These are phyloP conservation scores for Drosophila guanche DNA, from an alignment of 1,140 invertebrate species.

Conservation along the genomic window DNA sequence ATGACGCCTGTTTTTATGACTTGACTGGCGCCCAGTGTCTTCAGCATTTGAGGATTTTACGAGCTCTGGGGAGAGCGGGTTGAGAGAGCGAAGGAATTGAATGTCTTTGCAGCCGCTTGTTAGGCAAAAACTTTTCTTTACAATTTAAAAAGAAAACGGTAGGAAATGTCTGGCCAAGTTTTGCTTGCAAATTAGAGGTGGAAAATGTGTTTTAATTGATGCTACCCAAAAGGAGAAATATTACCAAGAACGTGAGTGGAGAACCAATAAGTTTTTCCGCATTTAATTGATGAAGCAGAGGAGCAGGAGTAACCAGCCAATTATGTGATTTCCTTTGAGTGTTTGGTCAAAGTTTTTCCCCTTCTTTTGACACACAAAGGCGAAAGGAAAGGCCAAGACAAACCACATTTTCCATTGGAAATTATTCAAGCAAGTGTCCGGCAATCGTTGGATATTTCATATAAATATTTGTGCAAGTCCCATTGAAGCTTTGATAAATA, in stretches of 20 bases:
- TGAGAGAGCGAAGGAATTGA: slow-evolving; percentile 9
- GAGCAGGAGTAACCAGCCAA: slow-evolving; percentile 17
- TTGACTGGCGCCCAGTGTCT: slow-evolving; percentile 64
- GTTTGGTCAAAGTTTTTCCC: background rate
- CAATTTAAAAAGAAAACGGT: no score
- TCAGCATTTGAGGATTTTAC: slow-evolving; percentile 56
- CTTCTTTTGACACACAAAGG: slow-evolving; percentile 1
- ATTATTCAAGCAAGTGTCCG: background rate
- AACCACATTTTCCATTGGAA: no score
- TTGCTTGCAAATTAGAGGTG: slow-evolving; percentile 50
- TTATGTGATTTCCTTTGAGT: slow-evolving; percentile 42
- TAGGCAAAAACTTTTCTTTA: slow-evolving; percentile 45
- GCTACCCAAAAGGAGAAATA: slow-evolving; percentile 26
- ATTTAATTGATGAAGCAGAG: slow-evolving; percentile 14
- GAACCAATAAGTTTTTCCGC: slow-evolving; percentile 15
- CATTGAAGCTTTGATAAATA: slow-evolving; percentile 41
- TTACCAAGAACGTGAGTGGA: slow-evolving; percentile 28
- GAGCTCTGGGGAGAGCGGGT: slow-evolving; percentile 30
- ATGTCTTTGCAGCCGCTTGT: slow-evolving; percentile 39
- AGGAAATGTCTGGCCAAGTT: slow-evolving; percentile 35
- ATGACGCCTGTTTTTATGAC: slow-evolving; percentile 40
- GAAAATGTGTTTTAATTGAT: slow-evolving; percentile 61
- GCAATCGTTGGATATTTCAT: slow-evolving; percentile 21
- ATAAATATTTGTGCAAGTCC: slow-evolving; percentile 56
- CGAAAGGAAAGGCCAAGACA: no score